Conservation (phyloP, 2,888 invertebrate genomes). For the Galerucella pusilla region DNA sequence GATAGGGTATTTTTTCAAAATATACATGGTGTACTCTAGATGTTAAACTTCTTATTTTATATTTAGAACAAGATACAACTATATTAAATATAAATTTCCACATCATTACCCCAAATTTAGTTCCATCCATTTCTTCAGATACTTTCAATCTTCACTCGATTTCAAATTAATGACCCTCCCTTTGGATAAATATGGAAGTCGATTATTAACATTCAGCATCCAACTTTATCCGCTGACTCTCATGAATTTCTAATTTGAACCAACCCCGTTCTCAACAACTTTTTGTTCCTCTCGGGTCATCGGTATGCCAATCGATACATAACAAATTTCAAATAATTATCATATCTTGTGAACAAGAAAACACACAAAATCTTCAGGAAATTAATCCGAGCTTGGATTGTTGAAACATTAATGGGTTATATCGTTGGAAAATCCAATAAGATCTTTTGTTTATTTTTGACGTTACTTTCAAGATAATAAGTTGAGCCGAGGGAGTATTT, state of each 20-base stretch:
- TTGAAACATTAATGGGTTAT: neutral
- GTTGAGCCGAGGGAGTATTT: no score
- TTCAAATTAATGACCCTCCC: constrained; percentile 1
- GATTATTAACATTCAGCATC: constrained; percentile 21
- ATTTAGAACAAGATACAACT: no score
- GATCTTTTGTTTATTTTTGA: no score
- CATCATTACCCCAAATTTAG: no score
- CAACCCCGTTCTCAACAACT: constrained; percentile 1
- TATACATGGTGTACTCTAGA: no score
- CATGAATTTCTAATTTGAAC: constrained; percentile 19
- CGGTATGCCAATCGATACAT: constrained; percentile 3
- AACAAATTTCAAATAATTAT: constrained; percentile 19
- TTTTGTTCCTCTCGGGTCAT: constrained; percentile 13
- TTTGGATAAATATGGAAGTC: constrained; percentile 11
- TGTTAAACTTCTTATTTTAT: no score
- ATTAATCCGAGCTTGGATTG: neutral
- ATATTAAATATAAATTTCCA: no score
- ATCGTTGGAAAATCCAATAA: no score
- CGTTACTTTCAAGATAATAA: no score
- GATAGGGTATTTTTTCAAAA: no score
- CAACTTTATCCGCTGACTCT: constrained; percentile 1
- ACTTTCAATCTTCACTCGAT: constrained; percentile 11
- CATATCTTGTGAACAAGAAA: constrained; percentile 3
- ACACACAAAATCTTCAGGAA: neutral
- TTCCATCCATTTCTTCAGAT: no score